Evolutionary conservation across 1,140 invertebrate genomes (phyloP).

Genomic region (Thaumatotibia leucotreta): DNA sequence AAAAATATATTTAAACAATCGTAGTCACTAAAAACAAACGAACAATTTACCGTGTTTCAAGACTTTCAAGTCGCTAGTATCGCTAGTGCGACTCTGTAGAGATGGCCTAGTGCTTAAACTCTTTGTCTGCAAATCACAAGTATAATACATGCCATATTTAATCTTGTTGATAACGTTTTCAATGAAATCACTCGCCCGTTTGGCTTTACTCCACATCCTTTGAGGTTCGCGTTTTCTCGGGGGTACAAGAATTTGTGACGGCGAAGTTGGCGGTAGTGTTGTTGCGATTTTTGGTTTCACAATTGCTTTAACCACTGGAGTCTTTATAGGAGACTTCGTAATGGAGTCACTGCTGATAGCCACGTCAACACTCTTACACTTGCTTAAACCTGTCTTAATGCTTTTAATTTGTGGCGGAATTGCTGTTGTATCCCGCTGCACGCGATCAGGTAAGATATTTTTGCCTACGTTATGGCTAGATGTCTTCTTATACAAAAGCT

Average conservation of each 20-base stretch:
- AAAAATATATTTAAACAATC: not conserved
- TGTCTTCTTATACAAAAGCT: conserved; percentile 43
- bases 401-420: not conserved
- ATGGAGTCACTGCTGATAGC: not conserved
- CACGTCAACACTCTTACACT: not conserved
- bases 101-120: not conserved
- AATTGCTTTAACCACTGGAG: not conserved
- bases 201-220: conserved; percentile 40
- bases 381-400: not conserved
- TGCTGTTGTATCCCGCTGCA: not conserved
- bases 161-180: conserved; percentile 60
- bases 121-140: conserved; percentile 26
- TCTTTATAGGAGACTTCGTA: not conserved
- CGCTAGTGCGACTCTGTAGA: not conserved
- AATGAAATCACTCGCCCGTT: conserved; percentile 55
- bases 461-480: conserved; percentile 17
- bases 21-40: not conserved
- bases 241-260: not conserved
- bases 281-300: not conserved
- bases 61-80: not conserved
- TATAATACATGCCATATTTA: conserved; percentile 53
- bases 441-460: not conserved
- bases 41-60: not conserved
- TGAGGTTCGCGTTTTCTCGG: not conserved
- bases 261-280: not conserved